phyloP scores from a whole-genome alignment of 2,113 vertebrate species.

The Platycercus adscitus region DNA sequence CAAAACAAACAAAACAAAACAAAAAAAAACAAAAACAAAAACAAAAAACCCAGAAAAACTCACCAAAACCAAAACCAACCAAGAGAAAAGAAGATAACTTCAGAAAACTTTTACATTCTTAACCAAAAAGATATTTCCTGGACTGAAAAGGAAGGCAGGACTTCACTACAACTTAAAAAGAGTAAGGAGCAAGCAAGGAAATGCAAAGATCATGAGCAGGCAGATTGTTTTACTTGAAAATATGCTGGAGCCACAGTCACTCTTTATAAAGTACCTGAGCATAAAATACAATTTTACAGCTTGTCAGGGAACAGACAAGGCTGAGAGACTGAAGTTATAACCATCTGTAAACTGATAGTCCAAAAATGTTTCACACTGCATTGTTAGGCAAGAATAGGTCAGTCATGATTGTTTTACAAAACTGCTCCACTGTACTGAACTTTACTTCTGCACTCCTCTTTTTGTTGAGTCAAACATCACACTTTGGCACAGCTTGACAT shows the following conservation, averaged over 20 bases:
- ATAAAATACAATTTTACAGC: neutral
- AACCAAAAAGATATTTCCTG: neutral
- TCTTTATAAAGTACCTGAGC: neutral
- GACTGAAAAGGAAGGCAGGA: neutral
- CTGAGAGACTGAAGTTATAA: neutral
- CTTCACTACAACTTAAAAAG: neutral
- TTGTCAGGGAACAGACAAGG: neutral
- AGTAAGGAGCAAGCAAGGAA: neutral
- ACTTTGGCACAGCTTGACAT: neutral
- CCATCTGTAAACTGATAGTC: neutral
- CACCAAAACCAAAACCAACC: neutral
- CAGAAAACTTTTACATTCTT: neutral
- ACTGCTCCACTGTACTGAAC: neutral
- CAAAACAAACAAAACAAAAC: too few relatives aligned
- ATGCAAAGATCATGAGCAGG: neutral
- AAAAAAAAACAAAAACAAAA: rapidly evolving
- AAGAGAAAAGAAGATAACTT: neutral
- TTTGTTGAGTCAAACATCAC: neutral
- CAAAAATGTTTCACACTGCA: rapidly evolving
- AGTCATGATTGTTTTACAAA: neutral
- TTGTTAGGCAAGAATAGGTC: neutral
- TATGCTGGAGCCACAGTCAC: rapidly evolving
- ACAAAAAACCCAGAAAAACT: too few relatives aligned
- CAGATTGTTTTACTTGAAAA: neutral
- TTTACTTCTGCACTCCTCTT: neutral